Base-by-base conservation (phyloP, 2,113 vertebrate genomes). In the Charina bottae region DNA sequence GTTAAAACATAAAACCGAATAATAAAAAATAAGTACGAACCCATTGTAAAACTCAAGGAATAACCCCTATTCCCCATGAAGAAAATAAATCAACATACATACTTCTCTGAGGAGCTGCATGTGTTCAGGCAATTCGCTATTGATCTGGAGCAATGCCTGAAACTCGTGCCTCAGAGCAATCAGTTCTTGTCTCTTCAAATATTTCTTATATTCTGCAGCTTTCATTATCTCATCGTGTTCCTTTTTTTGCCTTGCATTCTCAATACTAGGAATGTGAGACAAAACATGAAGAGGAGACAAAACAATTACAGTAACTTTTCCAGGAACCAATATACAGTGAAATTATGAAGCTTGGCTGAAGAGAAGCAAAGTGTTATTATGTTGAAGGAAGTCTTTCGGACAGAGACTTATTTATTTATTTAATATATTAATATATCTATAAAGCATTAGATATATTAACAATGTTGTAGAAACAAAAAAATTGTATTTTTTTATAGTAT, bases 161-260 rank as follows among this genome's bases (percentile, higher is more conserved):
- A 98, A 99, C 17, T 96, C 94, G 6, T 85, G 94, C 95, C 97
- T 98, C 58, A 99, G 95, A 90, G 94, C 92, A 15, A 9, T 83
- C 59, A 99, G 96, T 91, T 96, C 94, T 85, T 97, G 97, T 46
- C 97, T 97, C 90, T 98, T 98, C 26, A 90, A 87, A 1, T 24
- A 90, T 85, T 98, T 98, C 95, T 97, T 97, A 54, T 95, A 92
- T 95, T 99, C 98, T 0, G 98, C 98, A 96, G 98, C 97, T 54
- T 94, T 97, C 68, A 96, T 97, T 96, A 97, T 94, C 28, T 94
- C 97, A 59, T 99, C 98, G 89, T 96, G 78, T 91, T 98, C 98
- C 85, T 97, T 96, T 96, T 98, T 99, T 96, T 97, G 98, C 91
- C 98, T 98, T 37, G 98, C 97, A 88, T 96, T 97, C 96, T 99